phyloP scores from a whole-genome alignment of 1,140 invertebrate species.

The Nilaparvata lugens region DNA sequence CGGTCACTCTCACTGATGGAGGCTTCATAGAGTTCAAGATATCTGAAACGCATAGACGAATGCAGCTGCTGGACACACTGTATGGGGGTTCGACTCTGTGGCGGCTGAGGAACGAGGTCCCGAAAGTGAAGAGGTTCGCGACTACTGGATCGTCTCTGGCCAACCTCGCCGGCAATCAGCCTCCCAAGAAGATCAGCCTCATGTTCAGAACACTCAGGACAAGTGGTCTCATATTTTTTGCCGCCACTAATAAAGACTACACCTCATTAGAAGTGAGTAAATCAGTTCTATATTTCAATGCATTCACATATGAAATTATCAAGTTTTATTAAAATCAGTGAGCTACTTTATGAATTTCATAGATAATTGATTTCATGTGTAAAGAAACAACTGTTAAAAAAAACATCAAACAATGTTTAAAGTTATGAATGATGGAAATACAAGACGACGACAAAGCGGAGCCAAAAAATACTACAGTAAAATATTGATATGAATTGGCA shows the following conservation, averaged over 20 bases:
- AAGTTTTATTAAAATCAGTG: too few relatives aligned
- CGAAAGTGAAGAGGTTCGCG: constrained; percentile 14
- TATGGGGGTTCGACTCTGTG: constrained; percentile 63
- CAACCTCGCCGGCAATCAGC: constrained; percentile 20
- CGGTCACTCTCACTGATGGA: constrained; percentile 65
- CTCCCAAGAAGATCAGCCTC: constrained; percentile 65
- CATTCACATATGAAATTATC: too few relatives aligned
- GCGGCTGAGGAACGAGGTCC: constrained; percentile 29
- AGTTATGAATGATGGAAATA: too few relatives aligned
- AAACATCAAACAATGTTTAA: too few relatives aligned
- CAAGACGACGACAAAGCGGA: too few relatives aligned
- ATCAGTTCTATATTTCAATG: constrained; percentile 4
- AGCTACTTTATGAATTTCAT: too few relatives aligned
- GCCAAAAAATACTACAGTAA: too few relatives aligned
- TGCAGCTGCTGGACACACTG: constrained; percentile 69
- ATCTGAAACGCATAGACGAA: constrained; percentile 72
- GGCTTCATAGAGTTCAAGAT: constrained; percentile 70
- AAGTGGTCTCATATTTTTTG: constrained; percentile 70
- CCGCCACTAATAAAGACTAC: constrained; percentile 78
- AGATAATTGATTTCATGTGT: too few relatives aligned
- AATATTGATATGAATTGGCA: too few relatives aligned
- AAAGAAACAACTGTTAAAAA: too few relatives aligned
- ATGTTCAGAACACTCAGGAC: constrained; percentile 67
- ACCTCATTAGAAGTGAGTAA: constrained; percentile 64
- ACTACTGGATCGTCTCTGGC: constrained; percentile 2